A percentile compares a stretch with the other conserved stretches of the same genome.
Evolutionary conservation across 2,888 invertebrate species (phyloP).

Genomic region (Platerodrilus igneus): DNA sequence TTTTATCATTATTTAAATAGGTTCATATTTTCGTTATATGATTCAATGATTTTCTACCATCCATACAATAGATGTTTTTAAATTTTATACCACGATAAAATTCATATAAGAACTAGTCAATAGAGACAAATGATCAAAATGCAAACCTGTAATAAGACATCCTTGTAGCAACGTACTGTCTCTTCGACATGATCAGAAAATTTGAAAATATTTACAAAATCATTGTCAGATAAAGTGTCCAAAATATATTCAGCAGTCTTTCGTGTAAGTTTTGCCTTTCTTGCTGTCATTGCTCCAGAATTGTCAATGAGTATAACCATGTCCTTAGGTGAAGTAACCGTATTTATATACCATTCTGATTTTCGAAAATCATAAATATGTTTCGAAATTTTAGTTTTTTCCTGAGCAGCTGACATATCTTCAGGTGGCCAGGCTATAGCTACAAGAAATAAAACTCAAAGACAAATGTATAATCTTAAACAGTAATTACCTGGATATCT

Average conservation of each 20-base stretch:
- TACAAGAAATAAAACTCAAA: constrained; percentile 34
- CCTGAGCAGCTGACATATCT: constrained; percentile 53
- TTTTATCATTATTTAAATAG: too few relatives aligned
- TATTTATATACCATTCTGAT: constrained; percentile 94
- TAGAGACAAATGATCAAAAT: constrained; percentile 82
- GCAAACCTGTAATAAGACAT: constrained; percentile 88
- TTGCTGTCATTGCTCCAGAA: constrained; percentile 84
- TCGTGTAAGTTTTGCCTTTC: constrained; percentile 78
- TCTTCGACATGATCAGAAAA: constrained; percentile 82
- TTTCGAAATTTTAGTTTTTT: constrained; percentile 71
- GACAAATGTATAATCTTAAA: not conserved
- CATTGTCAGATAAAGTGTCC: constrained; percentile 93
- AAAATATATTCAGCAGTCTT: constrained; percentile 85
- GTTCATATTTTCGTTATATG: too few relatives aligned
- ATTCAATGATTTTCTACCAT: not conserved
- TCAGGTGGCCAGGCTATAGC: constrained; percentile 82
- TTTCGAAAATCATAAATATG: constrained; percentile 92
- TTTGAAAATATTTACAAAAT: constrained; percentile 92
- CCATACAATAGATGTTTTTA: not conserved
- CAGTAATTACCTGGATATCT: constrained; percentile 77
- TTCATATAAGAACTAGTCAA: too few relatives aligned
- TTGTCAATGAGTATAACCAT: constrained; percentile 89
- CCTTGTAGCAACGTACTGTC: constrained; percentile 85
- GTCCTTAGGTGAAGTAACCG: constrained; percentile 96
- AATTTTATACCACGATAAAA: not conserved